These are phyloP conservation scores for Pheosia gnoma DNA, from an alignment of 2,888 invertebrate genomes.

Conservation along the genomic window DNA sequence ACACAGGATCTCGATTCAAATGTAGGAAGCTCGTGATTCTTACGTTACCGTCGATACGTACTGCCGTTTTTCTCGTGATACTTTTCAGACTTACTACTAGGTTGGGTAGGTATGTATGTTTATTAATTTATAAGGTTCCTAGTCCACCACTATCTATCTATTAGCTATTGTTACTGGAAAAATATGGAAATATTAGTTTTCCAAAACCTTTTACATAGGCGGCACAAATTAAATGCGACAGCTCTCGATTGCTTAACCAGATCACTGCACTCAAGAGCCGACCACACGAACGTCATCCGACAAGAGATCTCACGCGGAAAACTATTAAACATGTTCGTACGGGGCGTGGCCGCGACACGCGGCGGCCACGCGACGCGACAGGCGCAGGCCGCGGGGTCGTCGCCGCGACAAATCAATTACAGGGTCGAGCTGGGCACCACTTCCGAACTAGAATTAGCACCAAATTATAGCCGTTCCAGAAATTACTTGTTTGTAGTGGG, in stretches of 20 bases:
- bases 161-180: no score
- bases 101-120: no score
- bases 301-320: slow-evolving; percentile 64
- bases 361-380: slow-evolving; percentile 45
- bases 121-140: no score
- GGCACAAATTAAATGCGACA: slow-evolving; percentile 1
- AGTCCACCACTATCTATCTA: no score
- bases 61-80: no score
- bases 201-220: neutral
- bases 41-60: no score
- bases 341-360: slow-evolving; percentile 60
- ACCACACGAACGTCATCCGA: slow-evolving; percentile 41
- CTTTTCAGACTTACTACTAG: no score
- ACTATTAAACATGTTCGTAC: slow-evolving; percentile 50
- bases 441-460: slow-evolving; percentile 74
- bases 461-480: slow-evolving; percentile 70
- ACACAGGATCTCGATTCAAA: no score
- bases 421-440: slow-evolving; percentile 63
- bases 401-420: slow-evolving; percentile 81
- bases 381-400: slow-evolving; percentile 41
- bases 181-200: no score
- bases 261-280: slow-evolving; percentile 29
- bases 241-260: slow-evolving; percentile 6
- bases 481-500: slow-evolving; percentile 75
- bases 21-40: no score